phyloP scores from a whole-genome alignment of 2,797 vertebrate genomes.

The Sebastes miniatus region DNA sequence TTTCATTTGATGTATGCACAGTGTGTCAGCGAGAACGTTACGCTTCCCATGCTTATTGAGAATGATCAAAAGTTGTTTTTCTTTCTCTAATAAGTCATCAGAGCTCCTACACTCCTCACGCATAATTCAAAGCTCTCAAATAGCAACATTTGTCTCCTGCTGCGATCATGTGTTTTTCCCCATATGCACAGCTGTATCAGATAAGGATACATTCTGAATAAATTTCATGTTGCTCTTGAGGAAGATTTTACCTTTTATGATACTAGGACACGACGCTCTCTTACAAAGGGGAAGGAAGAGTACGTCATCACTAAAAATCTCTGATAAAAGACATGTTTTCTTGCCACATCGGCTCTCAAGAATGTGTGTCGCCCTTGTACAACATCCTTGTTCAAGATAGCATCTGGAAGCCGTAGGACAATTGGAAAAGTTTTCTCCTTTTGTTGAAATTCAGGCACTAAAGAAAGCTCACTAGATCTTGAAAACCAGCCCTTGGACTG shows the following conservation, averaged over 20 bases:
- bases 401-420: background rate
- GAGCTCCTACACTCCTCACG: background rate
- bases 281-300: background rate
- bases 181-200: background rate
- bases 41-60: background rate
- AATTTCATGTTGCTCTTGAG: background rate
- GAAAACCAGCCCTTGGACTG: slow-evolving; percentile 18
- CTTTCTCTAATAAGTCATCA: background rate
- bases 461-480: slow-evolving; percentile 22
- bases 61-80: slow-evolving; percentile 10
- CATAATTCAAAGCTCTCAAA: background rate
- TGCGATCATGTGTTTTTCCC: background rate
- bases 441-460: background rate
- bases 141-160: background rate
- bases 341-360: background rate
- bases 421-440: background rate
- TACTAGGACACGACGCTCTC: background rate
- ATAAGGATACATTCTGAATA: background rate
- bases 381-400: slow-evolving; percentile 1
- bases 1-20: background rate
- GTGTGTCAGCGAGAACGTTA: background rate
- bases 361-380: background rate
- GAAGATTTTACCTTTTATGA: background rate
- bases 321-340: background rate
- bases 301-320: background rate